A percentile compares a stretch with the other conserved stretches of the same genome.
Evolutionary conservation across 2,113 vertebrate species (phyloP).

Genomic region (Solenodon paradoxus): DNA sequence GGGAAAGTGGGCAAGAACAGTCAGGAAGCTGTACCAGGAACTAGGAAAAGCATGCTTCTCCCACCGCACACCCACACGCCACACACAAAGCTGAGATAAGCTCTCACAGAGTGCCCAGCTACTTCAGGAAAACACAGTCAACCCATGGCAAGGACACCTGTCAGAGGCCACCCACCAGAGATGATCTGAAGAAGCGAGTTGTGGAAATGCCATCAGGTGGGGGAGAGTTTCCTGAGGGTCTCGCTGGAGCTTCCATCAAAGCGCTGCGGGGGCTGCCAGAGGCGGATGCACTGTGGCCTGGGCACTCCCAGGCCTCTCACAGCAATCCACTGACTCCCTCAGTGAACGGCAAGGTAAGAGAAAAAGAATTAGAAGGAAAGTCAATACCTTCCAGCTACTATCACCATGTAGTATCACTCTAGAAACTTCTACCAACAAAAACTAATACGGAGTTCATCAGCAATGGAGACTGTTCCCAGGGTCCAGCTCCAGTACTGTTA

Average conservation of each 20-base stretch:
- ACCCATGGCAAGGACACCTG: not conserved
- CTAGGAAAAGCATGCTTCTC: not conserved
- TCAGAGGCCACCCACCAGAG: not conserved
- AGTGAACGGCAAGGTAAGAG: not conserved
- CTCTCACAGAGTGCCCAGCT: not conserved
- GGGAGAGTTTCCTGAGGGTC: not conserved
- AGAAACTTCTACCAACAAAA: not conserved
- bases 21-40: not conserved
- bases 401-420: not conserved
- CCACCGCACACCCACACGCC: not conserved
- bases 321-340: not conserved
- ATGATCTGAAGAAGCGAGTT: not conserved
- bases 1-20: not conserved
- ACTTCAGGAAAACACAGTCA: not conserved
- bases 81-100: not conserved
- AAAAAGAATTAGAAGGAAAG: not conserved
- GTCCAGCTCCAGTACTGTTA: not conserved
- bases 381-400: not conserved
- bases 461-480: not conserved
- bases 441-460: not conserved
- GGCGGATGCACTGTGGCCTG: not conserved
- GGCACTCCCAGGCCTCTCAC: not conserved
- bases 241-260: not conserved
- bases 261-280: not conserved
- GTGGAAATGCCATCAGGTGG: not conserved